phyloP scores from a whole-genome alignment of 2,888 invertebrate species.

The Xanthia togata region DNA sequence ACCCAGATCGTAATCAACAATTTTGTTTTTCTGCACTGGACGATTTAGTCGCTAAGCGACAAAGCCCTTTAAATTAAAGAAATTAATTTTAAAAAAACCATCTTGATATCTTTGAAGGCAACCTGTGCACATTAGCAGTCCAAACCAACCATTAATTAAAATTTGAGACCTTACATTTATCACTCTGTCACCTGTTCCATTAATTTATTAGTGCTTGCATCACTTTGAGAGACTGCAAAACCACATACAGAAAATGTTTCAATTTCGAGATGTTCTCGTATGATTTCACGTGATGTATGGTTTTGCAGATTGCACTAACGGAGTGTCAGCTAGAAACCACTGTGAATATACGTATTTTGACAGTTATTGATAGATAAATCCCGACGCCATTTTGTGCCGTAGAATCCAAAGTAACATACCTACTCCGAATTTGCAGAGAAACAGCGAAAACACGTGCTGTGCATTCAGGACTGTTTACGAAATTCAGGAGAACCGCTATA shows the following conservation, averaged over 20 bases:
- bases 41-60: too few relatives aligned
- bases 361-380: slow-evolving; percentile 59
- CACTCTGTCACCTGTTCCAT: not conserved
- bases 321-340: slow-evolving; percentile 43
- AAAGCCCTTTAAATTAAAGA: too few relatives aligned
- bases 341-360: slow-evolving; percentile 57
- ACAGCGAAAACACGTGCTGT: slow-evolving; percentile 9
- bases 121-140: not conserved
- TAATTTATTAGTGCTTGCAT: slow-evolving; percentile 26
- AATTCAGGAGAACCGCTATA: not conserved
- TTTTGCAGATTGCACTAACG: slow-evolving; percentile 56
- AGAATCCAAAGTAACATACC: slow-evolving; percentile 5
- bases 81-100: too few relatives aligned
- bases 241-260: slow-evolving; percentile 46
- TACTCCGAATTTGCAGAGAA: not conserved
- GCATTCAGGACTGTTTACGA: not conserved
- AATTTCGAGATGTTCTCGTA: slow-evolving; percentile 51
- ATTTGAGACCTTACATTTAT: not conserved
- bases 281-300: slow-evolving; percentile 57
- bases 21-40: too few relatives aligned
- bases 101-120: not conserved
- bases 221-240: slow-evolving; percentile 21
- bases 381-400: slow-evolving; percentile 28
- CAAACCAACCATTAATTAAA: not conserved
- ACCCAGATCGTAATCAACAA: not conserved